Evolutionary conservation across 2,888 invertebrate genomes (phyloP).

Genomic region (Drosophila limbata): DNA sequence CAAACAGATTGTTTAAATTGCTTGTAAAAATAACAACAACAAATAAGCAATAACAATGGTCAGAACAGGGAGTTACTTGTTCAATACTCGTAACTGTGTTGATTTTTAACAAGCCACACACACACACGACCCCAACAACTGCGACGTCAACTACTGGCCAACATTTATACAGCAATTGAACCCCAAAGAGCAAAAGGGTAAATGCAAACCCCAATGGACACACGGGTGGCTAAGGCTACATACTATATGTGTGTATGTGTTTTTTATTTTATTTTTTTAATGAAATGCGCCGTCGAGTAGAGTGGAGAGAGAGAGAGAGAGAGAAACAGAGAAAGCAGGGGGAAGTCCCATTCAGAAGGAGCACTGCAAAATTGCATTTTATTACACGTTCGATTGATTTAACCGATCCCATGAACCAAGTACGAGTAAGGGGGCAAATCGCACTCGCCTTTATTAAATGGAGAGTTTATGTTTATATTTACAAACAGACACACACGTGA

Average conservation of each 20-base stretch:
- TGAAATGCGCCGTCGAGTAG: constrained; percentile 45
- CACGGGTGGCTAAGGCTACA: constrained; percentile 37
- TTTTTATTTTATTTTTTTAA: constrained; percentile 41
- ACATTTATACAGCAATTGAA: constrained; percentile 76
- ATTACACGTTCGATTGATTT: constrained; percentile 80
- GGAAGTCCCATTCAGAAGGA: constrained; percentile 21
- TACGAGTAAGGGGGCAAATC: constrained; percentile 13
- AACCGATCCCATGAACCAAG: constrained; percentile 35
- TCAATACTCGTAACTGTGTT: constrained; percentile 59
- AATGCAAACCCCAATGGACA: constrained; percentile 38
- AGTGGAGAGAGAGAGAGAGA: constrained; percentile 7
- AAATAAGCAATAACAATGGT: constrained; percentile 56
- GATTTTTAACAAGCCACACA: constrained; percentile 54
- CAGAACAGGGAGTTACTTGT: constrained; percentile 33
- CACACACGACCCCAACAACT: constrained; percentile 15
- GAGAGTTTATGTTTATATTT: constrained; percentile 73
- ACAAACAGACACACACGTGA: constrained; percentile 27
- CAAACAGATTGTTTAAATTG: constrained; percentile 74
- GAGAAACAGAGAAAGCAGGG: constrained; percentile 2
- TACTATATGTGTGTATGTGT: neutral
- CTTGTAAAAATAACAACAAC: constrained; percentile 67
- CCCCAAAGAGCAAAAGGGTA: constrained; percentile 71
- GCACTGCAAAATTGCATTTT: constrained; percentile 74
- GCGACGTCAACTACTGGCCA: constrained; percentile 27
- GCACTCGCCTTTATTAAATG: constrained; percentile 70